Evolutionary conservation across 1,140 invertebrate genomes (phyloP).

Genomic region (Apis cerana): DNA sequence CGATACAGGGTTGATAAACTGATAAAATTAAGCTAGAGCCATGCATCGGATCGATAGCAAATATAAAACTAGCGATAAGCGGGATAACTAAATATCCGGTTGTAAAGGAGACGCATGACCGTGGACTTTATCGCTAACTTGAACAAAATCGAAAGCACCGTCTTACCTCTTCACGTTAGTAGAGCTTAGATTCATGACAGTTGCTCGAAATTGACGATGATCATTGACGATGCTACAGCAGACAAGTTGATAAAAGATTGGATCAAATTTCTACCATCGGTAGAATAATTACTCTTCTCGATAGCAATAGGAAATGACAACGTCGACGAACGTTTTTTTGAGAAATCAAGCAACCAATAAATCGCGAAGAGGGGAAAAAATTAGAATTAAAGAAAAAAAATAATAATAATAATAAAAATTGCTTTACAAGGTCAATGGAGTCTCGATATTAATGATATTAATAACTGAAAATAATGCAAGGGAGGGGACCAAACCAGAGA

Average conservation of each 20-base stretch:
- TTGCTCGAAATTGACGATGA: slow-evolving; percentile 36
- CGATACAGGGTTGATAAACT: not conserved
- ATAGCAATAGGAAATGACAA: not conserved
- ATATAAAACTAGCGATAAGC: slow-evolving; percentile 28
- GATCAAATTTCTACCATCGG: not conserved
- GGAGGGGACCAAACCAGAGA: too few relatives aligned
- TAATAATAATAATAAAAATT: not conserved
- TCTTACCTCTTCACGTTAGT: slow-evolving; percentile 67
- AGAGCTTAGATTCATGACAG: slow-evolving; percentile 52
- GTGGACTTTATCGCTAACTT: slow-evolving; percentile 43
- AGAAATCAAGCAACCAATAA: not conserved
- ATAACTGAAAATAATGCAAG: not conserved
- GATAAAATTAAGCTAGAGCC: slow-evolving; percentile 23
- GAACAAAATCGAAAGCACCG: slow-evolving; percentile 52
- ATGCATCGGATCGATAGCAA: slow-evolving; percentile 28
- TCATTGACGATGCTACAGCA: slow-evolving; percentile 14
- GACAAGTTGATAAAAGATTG: not conserved
- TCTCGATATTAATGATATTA: slow-evolving; percentile 2
- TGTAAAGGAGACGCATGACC: slow-evolving; percentile 13
- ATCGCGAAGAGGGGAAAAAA: not conserved
- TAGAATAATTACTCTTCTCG: not conserved
- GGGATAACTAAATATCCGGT: slow-evolving; percentile 25
- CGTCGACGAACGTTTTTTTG: not conserved
- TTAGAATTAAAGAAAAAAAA: not conserved
- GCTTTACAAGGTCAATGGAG: not conserved